Base-by-base conservation (phyloP, 2,888 invertebrate species). In the Ceraclea dissimilis region DNA sequence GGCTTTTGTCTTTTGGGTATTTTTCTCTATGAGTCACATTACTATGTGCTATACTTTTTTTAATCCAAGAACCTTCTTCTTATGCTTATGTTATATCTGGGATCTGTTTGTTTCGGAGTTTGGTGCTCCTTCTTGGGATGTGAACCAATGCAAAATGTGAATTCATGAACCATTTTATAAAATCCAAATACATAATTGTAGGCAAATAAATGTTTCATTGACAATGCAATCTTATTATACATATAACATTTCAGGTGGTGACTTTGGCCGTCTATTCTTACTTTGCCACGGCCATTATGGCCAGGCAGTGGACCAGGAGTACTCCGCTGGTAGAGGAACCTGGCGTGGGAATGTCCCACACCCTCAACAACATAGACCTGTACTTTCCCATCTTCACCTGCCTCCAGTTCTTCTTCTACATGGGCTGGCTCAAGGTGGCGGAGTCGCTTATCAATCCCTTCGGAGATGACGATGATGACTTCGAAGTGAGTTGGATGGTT, bases 371-470 rank as follows among this genome's bases (percentile, higher is more conserved):
- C 63, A 85, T 93, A 66, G 93, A 93, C 71, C 75, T 91, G 46
- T 93, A 93, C 68, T 88, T 95, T 69, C 95, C 95, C 0, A 79
- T 94, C 65, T 95, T 95, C 69, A 90, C 90, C 4, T 87, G 91
- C 13, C 74, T 95, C 59, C 91, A 94, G 70, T 91, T 92, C 69
- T 88, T 88, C 70, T 88, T 89, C 74, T 89, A 89, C 67, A 87
- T 90, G 86, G 93, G 93, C 13, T 93, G 93, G 93, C 73, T 93
- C 34, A 93, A 93, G 76, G 93, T 93, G 65, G 93, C 93, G 19
- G 93, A 93, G 72, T 86, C 90, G 0, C 73, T 93, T 54, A 91
- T 94, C 61, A 95, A 95, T 73, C 93, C 93, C 0, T 93, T 93
- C 66, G 93, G 93, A 1, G 92, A 92, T 68, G 92, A 93, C 65